phyloP scores from a whole-genome alignment of 1,140 invertebrate genomes.

The Brachystomella parvula region DNA sequence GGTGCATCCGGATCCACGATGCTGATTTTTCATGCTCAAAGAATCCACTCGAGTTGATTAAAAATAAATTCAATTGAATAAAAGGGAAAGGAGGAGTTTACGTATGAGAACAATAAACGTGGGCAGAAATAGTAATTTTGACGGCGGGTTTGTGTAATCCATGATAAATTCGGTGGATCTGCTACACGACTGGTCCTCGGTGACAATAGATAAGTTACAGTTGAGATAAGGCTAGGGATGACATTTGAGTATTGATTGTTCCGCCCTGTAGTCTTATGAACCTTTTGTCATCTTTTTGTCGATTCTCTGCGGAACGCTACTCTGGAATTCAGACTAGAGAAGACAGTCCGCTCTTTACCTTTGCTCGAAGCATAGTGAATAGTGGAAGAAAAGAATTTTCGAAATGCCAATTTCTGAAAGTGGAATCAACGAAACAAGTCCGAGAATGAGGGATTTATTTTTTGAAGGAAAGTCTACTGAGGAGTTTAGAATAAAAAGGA shows the following conservation, averaged over 20 bases:
- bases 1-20: neutral
- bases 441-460: too few relatives aligned
- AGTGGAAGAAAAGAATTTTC: neutral
- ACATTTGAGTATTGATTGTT: neutral
- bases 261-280: neutral
- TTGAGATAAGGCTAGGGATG: neutral
- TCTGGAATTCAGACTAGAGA: neutral
- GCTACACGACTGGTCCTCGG: neutral
- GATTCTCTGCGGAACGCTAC: neutral
- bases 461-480: too few relatives aligned
- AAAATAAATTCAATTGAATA: neutral
- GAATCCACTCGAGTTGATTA: neutral
- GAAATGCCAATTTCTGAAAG: too few relatives aligned
- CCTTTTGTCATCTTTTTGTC: neutral
- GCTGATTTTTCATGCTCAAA: too few relatives aligned
- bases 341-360: neutral
- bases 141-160: neutral
- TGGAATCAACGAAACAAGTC: too few relatives aligned
- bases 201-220: neutral
- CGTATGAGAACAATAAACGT: neutral
- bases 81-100: neutral
- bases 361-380: neutral
- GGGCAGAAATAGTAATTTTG: neutral
- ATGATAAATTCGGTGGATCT: neutral
- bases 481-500: too few relatives aligned